Conservation (phyloP, 2,113 vertebrate genomes). For the Plecturocebus donacophilus region DNA sequence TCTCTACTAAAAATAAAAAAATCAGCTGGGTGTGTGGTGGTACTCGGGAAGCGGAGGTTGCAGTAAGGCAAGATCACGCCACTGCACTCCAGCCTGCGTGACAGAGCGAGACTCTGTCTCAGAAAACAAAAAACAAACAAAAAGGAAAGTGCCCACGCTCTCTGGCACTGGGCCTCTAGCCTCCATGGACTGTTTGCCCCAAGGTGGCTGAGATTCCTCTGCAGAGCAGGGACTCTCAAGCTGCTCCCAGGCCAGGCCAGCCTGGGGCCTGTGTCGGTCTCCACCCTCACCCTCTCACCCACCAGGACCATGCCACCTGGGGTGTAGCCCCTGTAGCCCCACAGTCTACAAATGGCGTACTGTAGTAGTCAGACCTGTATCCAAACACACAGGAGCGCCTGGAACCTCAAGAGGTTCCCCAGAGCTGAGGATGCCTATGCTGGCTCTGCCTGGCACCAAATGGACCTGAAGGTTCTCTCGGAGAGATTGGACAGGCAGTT, state of each 20-base stretch:
- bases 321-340: not conserved
- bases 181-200: not conserved
- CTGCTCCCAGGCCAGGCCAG: too few relatives aligned
- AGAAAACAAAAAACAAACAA: too few relatives aligned
- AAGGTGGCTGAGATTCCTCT: not conserved
- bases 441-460: not conserved
- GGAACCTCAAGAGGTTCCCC: not conserved
- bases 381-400: not conserved
- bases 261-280: not conserved
- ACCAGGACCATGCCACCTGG: not conserved
- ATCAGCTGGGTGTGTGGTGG: too few relatives aligned
- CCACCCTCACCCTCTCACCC: not conserved
- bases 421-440: not conserved
- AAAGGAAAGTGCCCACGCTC: too few relatives aligned
- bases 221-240: not conserved
- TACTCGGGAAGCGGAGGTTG: too few relatives aligned
- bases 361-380: not conserved
- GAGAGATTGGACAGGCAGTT: not conserved
- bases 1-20: too few relatives aligned
- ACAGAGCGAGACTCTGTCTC: too few relatives aligned
- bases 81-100: too few relatives aligned
- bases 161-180: not conserved
- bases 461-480: not conserved
- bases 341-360: not conserved
- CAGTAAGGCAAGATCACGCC: too few relatives aligned